A percentile compares a stretch with the other conserved stretches of the same genome.
Conservation (phyloP, 1,140 invertebrate genomes). For the Zophobas atratus region DNA sequence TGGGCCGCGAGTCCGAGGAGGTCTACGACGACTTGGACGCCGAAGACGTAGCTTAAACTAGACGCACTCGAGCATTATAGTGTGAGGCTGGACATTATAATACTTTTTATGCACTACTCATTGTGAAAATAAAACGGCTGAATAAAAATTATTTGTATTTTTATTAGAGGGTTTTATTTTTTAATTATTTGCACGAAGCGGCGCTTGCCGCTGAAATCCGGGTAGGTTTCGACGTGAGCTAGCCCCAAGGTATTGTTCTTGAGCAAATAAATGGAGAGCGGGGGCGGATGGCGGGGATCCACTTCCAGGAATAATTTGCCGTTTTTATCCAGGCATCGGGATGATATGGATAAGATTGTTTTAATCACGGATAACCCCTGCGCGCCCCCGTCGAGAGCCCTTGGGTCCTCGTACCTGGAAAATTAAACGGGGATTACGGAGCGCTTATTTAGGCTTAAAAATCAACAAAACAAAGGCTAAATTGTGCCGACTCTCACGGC, state of each 20-base stretch:
- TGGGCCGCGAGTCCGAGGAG: conserved; percentile 44
- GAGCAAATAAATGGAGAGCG: conserved; percentile 69
- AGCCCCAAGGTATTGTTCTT: conserved; percentile 68
- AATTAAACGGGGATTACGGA: too few species aligned
- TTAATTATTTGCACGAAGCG: conserved; percentile 73
- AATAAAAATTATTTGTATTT: conserved; percentile 38
- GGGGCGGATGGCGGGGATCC: conserved; percentile 72
- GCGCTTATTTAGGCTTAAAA: too few species aligned
- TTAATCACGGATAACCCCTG: conserved; percentile 75
- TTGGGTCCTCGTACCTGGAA: conserved; percentile 75
- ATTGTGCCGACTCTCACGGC: too few species aligned
- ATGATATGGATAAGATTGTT: conserved; percentile 71
- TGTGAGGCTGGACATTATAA: conserved; percentile 46
- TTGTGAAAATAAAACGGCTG: conserved; percentile 37
- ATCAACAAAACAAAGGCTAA: too few species aligned
- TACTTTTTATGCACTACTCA: conserved; percentile 40
- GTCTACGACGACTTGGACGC: conserved; percentile 11
- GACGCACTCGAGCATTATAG: conserved; percentile 27
- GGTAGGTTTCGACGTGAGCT: conserved; percentile 68
- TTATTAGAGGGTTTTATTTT: conserved; percentile 33
- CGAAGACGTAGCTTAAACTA: conserved; percentile 5
- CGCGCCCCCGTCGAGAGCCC: conserved; percentile 75
- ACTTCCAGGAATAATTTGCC: conserved; percentile 75
- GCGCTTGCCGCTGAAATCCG: conserved; percentile 74
- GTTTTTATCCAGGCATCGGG: conserved; percentile 67